phyloP scores from a whole-genome alignment of 92 coral and sea anemone species.

The Zoanthus gigantus region DNA sequence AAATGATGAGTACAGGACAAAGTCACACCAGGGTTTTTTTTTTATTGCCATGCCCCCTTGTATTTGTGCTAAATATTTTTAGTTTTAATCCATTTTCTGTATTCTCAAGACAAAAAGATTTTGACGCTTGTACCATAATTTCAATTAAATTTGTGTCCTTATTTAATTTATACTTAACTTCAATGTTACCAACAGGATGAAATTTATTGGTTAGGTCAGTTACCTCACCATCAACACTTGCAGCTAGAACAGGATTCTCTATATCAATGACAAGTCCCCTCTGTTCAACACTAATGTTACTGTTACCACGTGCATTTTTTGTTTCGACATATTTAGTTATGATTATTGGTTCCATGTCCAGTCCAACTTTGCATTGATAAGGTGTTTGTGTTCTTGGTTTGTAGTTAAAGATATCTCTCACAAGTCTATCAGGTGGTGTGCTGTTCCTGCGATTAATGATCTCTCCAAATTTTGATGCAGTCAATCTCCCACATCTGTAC shows the following conservation, averaged over 20 bases:
- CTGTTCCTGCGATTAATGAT: constrained; percentile 58
- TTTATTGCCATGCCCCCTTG: constrained; percentile 64
- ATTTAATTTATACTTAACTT: constrained; percentile 46
- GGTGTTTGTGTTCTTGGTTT: neutral
- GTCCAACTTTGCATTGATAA: neutral
- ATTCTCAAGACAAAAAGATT: too few relatives aligned
- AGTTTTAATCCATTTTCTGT: too few relatives aligned
- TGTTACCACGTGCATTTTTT: neutral
- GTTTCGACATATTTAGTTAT: neutral
- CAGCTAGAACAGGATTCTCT: constrained; percentile 53
- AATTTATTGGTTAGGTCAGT: constrained; percentile 34
- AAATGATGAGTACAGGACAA: neutral
- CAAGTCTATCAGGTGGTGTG: constrained; percentile 61
- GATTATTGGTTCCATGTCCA: constrained; percentile 6
- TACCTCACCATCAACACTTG: constrained; percentile 56
- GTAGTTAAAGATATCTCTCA: constrained; percentile 57
- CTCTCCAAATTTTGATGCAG: constrained; percentile 74
- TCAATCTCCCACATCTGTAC: constrained; percentile 60
- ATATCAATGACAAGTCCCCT: constrained; percentile 52
- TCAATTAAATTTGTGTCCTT: neutral
- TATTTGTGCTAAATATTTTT: constrained; percentile 49
- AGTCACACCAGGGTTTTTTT: constrained; percentile 49
- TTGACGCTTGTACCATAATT: constrained; percentile 25
- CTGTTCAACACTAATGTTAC: constrained; percentile 49
- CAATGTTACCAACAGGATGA: constrained; percentile 48